Base-by-base conservation (phyloP, 2,888 invertebrate species). In the Tupiocoris notatus region DNA sequence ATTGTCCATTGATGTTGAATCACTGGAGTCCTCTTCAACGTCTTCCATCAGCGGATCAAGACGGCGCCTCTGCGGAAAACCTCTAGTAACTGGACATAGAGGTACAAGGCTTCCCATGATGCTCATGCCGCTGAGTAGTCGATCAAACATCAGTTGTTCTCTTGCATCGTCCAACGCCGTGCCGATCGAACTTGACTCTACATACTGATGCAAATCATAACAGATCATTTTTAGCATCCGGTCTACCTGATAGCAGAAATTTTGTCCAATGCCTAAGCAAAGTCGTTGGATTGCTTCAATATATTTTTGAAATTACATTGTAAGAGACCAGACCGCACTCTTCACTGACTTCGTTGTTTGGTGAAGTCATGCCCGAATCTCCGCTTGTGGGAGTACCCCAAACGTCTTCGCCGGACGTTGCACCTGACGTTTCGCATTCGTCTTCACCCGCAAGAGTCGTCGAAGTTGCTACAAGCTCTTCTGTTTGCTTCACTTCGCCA, bases 341-440 rank as follows among this genome's bases (percentile, higher is more conserved):
- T 12, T 18, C 21, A 64, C 54, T 39, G 61, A 79, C 79, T 74
- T 79, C 79, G 21, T 78, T 79, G 39, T 79, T 80, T 1, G 80
- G 80, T 16, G 80, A 79, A 0, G 80, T 78, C 12, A 80, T 77
- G 58, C 79, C 80, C 7, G 80, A 80, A 21, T 93, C 93, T 1
- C 93, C 93, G 80, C 93, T 93, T 0, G 93, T 94, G 1, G 94
- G 94, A 0, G 94, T 94, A 0, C 94, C 94, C 94, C 94, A 94
- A 22, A 93, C 91, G 82, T 94, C 94, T 83, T 94, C 93, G 0
- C 93, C 93, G 1, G 93, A 93, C 0, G 90, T 91, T 0, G 91
- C 93, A 0, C 92, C 93, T 62, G 93, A 93, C 0, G 92, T 93
- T 82, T 93, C 93, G 2, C 91, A 91, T 77, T 93, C 93, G 80